Evolutionary conservation across 2,888 invertebrate genomes (phyloP).

Genomic region (Dynastes maya): DNA sequence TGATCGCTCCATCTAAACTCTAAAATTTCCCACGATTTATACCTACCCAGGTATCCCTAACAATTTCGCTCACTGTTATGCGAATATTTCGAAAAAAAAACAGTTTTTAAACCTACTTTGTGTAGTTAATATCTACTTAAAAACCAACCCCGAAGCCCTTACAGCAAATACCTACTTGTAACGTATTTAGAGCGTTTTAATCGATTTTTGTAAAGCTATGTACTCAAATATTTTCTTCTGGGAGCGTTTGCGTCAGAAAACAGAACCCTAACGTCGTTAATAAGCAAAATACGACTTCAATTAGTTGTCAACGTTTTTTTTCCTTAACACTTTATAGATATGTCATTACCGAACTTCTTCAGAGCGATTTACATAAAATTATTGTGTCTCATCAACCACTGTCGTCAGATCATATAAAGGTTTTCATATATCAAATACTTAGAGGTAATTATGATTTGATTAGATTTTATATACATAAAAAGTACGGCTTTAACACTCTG

Average conservation of each 20-base stretch:
- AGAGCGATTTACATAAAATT: conserved; percentile 99
- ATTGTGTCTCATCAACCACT: conserved; percentile 99
- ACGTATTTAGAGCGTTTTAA: not conserved
- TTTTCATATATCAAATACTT: conserved; percentile 99
- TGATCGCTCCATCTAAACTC: conserved; percentile 49
- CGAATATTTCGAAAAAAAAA: not conserved
- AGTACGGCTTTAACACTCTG: not conserved
- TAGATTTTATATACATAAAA: too few species aligned
- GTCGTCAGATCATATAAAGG: conserved; percentile 99
- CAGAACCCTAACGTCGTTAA: too few species aligned
- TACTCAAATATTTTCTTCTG: not conserved
- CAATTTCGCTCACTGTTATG: not conserved
- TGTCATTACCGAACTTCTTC: conserved; percentile 99
- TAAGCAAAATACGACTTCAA: too few species aligned
- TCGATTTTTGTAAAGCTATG: not conserved
- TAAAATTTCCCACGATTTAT: conserved; percentile 53
- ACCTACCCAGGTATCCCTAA: conserved; percentile 4
- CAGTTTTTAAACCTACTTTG: not conserved
- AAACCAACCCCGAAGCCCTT: not conserved
- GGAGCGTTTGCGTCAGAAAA: not conserved
- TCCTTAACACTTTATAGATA: conserved; percentile 79
- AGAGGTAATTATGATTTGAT: conserved; percentile 80
- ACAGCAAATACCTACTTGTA: too few species aligned
- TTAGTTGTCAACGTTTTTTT: conserved; percentile 4
- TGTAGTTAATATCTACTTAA: not conserved